Conservation (phyloP, 2,113 vertebrate genomes). For the Willisornis vidua region DNA sequence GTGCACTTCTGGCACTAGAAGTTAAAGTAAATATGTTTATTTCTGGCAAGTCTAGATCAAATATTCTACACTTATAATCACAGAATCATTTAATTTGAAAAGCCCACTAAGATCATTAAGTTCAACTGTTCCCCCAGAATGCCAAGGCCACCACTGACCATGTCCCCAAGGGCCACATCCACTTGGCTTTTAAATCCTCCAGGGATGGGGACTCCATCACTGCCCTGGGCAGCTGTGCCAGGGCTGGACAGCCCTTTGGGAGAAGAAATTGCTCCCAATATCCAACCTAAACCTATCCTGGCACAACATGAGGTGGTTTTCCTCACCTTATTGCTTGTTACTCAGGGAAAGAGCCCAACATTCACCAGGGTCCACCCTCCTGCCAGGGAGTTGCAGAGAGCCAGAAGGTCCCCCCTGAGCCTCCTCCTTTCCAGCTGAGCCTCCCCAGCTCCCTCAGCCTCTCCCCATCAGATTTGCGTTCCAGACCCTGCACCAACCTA, state of each 20-base stretch:
- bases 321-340: background rate
- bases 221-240: background rate
- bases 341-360: fast-evolving
- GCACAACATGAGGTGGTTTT: fast-evolving
- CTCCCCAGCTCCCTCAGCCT: background rate
- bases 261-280: background rate
- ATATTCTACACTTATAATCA: background rate
- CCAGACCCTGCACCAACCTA: background rate
- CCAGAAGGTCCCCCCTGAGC: background rate
- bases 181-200: background rate
- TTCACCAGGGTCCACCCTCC: background rate
- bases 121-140: background rate
- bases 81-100: background rate
- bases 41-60: background rate
- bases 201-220: background rate
- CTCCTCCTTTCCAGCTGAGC: background rate
- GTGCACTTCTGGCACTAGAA: background rate
- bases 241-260: background rate
- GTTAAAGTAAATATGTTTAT: background rate
- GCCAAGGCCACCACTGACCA: background rate
- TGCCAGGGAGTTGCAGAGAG: background rate
- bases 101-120: background rate
- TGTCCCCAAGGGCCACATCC: background rate
- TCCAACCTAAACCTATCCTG: background rate
- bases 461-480: background rate